Evolutionary conservation across 2,113 vertebrate genomes (phyloP).

Genomic region (Ciconia maguari): DNA sequence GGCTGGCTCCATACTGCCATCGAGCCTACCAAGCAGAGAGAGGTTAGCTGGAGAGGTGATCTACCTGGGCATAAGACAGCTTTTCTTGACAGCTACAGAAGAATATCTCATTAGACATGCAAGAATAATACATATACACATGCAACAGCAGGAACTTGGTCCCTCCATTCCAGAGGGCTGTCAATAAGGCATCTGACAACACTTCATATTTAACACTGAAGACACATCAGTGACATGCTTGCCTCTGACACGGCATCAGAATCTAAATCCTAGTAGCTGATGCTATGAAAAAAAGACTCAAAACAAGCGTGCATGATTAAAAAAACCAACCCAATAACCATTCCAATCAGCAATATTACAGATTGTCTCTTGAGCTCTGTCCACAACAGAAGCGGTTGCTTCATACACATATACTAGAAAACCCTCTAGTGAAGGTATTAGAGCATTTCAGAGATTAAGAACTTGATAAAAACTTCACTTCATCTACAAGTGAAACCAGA

Average conservation of each 20-base stretch:
- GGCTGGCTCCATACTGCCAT: conserved; percentile 89
- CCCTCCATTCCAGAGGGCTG: background rate
- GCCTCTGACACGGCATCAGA: background rate
- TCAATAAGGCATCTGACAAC: background rate
- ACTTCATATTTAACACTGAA: background rate
- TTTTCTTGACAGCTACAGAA: background rate
- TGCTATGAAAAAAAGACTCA: background rate
- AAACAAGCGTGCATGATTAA: background rate
- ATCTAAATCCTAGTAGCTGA: background rate
- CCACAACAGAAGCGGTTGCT: background rate
- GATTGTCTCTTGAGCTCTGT: background rate
- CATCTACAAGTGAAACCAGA: background rate
- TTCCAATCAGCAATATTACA: background rate
- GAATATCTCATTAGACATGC: background rate
- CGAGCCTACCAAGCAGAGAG: conserved; percentile 78
- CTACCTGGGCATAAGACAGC: background rate
- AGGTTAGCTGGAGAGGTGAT: background rate
- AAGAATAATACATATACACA: background rate
- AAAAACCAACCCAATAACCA: background rate
- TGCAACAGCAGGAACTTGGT: background rate
- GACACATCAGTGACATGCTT: background rate
- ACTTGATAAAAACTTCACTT: background rate
- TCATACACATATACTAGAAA: background rate
- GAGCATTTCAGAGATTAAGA: background rate
- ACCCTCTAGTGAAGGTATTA: background rate